These are phyloP conservation scores for Sebastiscus tertius DNA, from an alignment of 2,797 vertebrate species.

Conservation along the genomic window DNA sequence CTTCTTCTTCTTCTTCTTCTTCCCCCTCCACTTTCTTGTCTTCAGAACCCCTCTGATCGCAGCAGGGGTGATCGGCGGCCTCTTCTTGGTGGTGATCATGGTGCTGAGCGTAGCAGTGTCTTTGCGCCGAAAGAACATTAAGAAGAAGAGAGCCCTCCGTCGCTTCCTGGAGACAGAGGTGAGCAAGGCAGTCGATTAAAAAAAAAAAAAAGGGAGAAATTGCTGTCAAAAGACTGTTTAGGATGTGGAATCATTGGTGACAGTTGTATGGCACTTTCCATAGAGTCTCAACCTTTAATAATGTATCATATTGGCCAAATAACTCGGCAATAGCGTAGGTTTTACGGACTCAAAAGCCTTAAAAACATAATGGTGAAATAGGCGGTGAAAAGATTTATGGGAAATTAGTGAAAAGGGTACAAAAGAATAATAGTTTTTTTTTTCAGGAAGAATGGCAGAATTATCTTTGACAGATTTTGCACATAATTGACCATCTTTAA, in stretches of 20 bases:
- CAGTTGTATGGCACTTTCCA: background rate
- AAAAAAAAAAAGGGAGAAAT: background rate
- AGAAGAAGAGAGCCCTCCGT: constrained; percentile 95
- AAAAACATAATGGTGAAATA: background rate
- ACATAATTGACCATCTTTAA: background rate
- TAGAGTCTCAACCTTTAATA: background rate
- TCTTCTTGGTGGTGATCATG: constrained; percentile 96
- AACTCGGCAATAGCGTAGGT: background rate
- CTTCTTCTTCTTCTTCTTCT: background rate
- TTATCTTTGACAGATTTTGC: background rate
- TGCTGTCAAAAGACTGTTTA: background rate
- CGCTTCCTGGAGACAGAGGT: constrained; percentile 99
- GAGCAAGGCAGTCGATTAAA: constrained; percentile 30
- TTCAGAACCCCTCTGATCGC: constrained; percentile 95
- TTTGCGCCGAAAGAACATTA: constrained; percentile 95
- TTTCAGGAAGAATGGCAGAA: background rate
- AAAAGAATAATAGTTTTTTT: background rate
- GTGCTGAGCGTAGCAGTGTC: constrained; percentile 92
- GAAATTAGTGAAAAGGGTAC: background rate
- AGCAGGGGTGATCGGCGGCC: constrained; percentile 93
- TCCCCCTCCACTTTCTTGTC: constrained; percentile 1
- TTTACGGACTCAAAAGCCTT: background rate
- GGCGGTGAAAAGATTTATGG: background rate
- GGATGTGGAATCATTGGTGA: background rate
- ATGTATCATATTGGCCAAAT: background rate